These are phyloP conservation scores for Corythaeola cristata DNA, from an alignment of 2,113 vertebrate genomes.

Conservation along the genomic window DNA sequence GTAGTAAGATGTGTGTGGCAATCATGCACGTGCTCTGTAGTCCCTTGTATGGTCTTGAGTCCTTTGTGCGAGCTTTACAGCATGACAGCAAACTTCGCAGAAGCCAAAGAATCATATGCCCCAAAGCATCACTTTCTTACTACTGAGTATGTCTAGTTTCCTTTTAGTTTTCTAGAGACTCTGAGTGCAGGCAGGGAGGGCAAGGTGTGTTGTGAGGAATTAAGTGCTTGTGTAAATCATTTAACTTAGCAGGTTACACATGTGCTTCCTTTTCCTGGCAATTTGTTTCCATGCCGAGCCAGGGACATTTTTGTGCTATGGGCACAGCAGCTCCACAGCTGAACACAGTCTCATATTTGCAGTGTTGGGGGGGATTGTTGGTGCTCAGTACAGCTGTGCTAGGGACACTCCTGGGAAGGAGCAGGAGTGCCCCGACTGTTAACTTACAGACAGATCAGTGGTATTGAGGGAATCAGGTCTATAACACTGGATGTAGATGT, in stretches of 20 bases:
- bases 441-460: not conserved
- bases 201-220: not conserved
- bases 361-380: not conserved
- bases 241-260: not conserved
- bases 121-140: not conserved
- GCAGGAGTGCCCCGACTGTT: too few relatives aligned
- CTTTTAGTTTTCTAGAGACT: not conserved
- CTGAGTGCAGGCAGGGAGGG: not conserved
- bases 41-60: not conserved
- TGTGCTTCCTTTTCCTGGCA: not conserved
- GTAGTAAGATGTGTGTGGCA: not conserved
- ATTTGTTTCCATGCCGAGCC: not conserved
- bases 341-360: not conserved
- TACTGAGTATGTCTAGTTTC: not conserved
- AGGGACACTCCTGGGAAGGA: not conserved
- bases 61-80: not conserved
- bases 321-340: not conserved
- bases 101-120: not conserved
- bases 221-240: not conserved
- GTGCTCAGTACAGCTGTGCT: not conserved
- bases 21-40: fast-evolving
- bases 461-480: not conserved
- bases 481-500: not conserved
- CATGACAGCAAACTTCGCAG: not conserved
- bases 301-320: fast-evolving